Conservation (phyloP, 2,888 invertebrate genomes). For the Xestia ashworthii region DNA sequence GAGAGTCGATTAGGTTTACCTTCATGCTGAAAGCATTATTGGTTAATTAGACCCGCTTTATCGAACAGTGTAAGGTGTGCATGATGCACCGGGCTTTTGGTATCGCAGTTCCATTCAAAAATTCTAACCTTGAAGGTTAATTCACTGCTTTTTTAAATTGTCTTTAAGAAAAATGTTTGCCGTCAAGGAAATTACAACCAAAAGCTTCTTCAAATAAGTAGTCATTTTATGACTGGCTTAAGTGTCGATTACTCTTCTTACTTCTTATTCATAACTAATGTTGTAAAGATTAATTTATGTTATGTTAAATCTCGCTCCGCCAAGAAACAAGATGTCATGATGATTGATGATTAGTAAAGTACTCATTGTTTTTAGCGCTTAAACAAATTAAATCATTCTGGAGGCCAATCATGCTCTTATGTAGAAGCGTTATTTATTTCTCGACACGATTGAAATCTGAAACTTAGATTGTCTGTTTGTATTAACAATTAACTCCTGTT, state of each 20-base stretch:
- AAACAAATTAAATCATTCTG: neutral
- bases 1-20: neutral
- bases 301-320: neutral
- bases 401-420: neutral
- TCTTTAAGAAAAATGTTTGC: neutral
- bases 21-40: neutral
- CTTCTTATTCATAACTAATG: neutral
- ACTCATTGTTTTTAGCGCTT: neutral
- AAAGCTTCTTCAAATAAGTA: constrained; percentile 20
- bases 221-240: constrained; percentile 11
- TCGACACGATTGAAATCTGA: neutral
- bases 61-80: neutral
- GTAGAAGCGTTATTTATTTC: neutral
- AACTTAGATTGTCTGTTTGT: neutral
- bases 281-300: neutral
- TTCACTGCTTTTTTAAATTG: neutral
- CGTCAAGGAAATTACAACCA: neutral
- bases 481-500: neutral
- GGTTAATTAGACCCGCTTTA: neutral
- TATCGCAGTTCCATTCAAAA: neutral
- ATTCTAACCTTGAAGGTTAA: neutral
- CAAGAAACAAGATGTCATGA: neutral
- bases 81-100: neutral
- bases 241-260: neutral
- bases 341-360: neutral